Percentiles rank a stretch among this genome's conserved stretches.
Evolutionary conservation across 2,113 vertebrate species (phyloP).

Genomic region (Oxyruncus cristatus): DNA sequence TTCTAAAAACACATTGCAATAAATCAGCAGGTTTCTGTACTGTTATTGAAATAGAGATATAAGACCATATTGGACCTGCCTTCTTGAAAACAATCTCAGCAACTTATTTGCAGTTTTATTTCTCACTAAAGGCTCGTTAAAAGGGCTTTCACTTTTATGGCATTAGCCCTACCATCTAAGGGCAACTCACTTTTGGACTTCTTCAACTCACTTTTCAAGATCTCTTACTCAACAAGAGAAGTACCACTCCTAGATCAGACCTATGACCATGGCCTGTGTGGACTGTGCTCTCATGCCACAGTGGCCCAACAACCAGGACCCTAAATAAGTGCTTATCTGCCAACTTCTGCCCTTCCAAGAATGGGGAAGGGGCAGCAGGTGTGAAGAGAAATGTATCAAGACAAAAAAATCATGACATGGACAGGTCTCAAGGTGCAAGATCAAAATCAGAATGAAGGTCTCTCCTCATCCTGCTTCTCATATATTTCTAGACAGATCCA

Average conservation of each 20-base stretch:
- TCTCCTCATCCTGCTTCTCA: not conserved
- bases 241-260: not conserved
- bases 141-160: not conserved
- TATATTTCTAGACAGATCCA: constrained; percentile 28
- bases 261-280: not conserved
- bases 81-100: not conserved
- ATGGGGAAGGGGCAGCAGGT: not conserved
- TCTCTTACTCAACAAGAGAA: not conserved
- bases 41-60: not conserved
- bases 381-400: not conserved
- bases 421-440: not conserved
- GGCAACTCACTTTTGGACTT: not conserved
- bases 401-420: constrained; percentile 23
- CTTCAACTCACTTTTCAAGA: not conserved
- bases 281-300: not conserved
- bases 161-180: not conserved
- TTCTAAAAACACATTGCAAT: constrained; percentile 40
- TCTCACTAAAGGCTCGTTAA: not conserved
- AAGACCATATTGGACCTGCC: not conserved
- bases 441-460: constrained; percentile 26
- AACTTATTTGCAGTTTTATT: not conserved
- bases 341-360: not conserved
- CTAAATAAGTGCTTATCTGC: not conserved
- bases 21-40: constrained; percentile 42
- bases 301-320: not conserved